Percentiles rank a stretch among this genome's conserved stretches.
Evolutionary conservation across 2,113 vertebrate genomes (phyloP).

Genomic region (Pungitius pungitius): DNA sequence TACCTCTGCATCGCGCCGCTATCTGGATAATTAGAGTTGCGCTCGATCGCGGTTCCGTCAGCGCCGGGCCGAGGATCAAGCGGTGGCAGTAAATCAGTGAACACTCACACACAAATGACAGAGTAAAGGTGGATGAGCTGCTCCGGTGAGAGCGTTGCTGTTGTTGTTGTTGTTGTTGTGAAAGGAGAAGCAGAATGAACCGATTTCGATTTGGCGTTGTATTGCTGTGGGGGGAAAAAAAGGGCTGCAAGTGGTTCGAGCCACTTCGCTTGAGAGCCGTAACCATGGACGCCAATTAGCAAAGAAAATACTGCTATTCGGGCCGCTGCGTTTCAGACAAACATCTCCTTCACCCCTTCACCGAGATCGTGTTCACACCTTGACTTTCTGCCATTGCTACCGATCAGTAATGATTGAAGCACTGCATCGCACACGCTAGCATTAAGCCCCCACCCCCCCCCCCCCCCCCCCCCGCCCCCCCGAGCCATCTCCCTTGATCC

Average conservation of each 20-base stretch:
- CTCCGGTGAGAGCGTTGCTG: slow-evolving; percentile 1
- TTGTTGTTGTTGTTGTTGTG: slow-evolving; percentile 14
- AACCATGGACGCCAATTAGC: slow-evolving; percentile 28
- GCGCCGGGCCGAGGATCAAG: slow-evolving; percentile 28
- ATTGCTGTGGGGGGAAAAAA: not conserved
- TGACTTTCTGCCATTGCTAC: slow-evolving; percentile 33
- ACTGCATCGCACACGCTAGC: slow-evolving; percentile 43
- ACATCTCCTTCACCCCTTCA: too few species aligned
- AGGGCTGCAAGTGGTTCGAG: not conserved
- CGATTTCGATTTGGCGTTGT: not conserved
- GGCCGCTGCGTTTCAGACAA: slow-evolving; percentile 9
- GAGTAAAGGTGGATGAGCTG: slow-evolving; percentile 5
- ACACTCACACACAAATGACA: slow-evolving; percentile 18
- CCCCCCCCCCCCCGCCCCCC: slow-evolving; percentile 37
- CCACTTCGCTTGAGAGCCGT: not conserved
- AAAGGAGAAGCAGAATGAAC: not conserved
- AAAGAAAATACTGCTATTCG: not conserved
- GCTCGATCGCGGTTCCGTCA: slow-evolving; percentile 55
- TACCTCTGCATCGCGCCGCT: slow-evolving; percentile 24
- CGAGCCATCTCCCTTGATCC: slow-evolving; percentile 56
- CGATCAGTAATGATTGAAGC: slow-evolving; percentile 55
- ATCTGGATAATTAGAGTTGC: slow-evolving; percentile 63
- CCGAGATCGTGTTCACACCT: slow-evolving; percentile 40
- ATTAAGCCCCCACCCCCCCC: too few species aligned
- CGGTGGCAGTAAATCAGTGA: slow-evolving; percentile 20